phyloP scores from a whole-genome alignment of 2,888 invertebrate genomes.

The Hypercompe scribonia region DNA sequence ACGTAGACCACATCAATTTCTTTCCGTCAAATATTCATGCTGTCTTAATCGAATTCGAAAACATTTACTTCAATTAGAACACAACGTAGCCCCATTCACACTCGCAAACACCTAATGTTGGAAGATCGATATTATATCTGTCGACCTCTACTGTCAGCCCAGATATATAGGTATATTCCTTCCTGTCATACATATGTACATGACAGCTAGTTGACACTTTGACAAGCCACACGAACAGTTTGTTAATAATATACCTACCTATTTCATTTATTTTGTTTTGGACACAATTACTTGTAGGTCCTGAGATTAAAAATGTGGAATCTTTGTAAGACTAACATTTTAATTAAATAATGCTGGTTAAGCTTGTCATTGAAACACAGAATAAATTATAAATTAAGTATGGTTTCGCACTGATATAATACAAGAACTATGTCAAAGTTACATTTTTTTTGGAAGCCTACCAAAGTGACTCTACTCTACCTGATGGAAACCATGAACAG shows the following conservation, averaged over 20 bases:
- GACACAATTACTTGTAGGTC: background rate
- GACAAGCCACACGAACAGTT: background rate
- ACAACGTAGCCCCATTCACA: background rate
- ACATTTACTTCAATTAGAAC: background rate
- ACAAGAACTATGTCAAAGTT: background rate
- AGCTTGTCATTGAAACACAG: background rate
- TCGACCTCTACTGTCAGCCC: background rate
- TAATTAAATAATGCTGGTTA: background rate
- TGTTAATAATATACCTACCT: background rate
- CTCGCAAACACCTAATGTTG: conserved; percentile 1
- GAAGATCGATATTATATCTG: conserved; percentile 7
- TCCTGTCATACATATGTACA: background rate
- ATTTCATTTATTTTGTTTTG: background rate
- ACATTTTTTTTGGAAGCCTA: too few relatives aligned
- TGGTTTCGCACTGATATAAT: background rate
- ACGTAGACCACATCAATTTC: too few relatives aligned
- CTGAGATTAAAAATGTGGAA: background rate
- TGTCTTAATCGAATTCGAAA: background rate
- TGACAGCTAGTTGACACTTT: background rate
- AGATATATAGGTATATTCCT: background rate
- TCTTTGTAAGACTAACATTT: background rate
- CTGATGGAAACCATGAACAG: too few relatives aligned
- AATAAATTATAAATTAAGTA: background rate
- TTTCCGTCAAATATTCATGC: too few relatives aligned
- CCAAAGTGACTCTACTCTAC: too few relatives aligned